Evolutionary conservation across 1,140 invertebrate species (phyloP).

Genomic region (Delia radicum): DNA sequence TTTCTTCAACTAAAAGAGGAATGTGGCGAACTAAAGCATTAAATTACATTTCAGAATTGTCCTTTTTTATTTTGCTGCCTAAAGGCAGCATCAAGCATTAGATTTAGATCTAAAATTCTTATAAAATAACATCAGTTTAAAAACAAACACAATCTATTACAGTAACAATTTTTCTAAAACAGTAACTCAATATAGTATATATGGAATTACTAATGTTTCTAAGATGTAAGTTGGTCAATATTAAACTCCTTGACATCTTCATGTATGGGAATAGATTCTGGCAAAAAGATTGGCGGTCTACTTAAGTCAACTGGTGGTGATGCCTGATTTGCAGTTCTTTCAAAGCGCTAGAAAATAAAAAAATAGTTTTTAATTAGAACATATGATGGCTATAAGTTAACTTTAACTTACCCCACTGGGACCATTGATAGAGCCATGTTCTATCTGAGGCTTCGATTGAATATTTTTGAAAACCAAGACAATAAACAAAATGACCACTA

Average conservation of each 20-base stretch:
- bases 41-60: too few relatives aligned
- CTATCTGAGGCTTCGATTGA: not conserved
- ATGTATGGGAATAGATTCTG: not conserved
- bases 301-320: not conserved
- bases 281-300: not conserved
- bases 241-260: not conserved
- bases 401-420: not conserved
- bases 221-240: too few relatives aligned
- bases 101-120: too few relatives aligned
- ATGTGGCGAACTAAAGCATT: too few relatives aligned
- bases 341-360: not conserved
- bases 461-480: not conserved
- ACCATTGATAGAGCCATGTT: not conserved
- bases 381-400: not conserved
- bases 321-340: not conserved
- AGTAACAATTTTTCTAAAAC: too few relatives aligned
- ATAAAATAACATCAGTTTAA: too few relatives aligned
- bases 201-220: too few relatives aligned
- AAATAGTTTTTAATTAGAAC: not conserved
- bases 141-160: too few relatives aligned
- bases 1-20: too few relatives aligned
- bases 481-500: not conserved
- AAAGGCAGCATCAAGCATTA: too few relatives aligned
- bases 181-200: too few relatives aligned
- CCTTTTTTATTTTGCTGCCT: too few relatives aligned